Base-by-base conservation (phyloP, 2,797 vertebrate genomes). In the Xiphophorus birchmanni region DNA sequence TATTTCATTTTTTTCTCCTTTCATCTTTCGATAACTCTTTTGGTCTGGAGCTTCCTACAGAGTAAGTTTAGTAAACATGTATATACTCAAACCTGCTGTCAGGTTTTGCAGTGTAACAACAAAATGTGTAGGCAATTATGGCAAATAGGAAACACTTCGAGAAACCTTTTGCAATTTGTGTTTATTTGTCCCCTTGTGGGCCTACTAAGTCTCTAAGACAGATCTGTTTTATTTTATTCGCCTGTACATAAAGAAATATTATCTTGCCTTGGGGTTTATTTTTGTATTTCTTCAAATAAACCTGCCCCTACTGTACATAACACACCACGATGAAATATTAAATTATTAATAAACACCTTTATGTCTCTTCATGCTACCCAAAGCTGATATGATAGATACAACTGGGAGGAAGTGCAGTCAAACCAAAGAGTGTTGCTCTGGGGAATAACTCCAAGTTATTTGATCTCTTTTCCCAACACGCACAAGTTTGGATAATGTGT, bases 271-370 rank as follows among this genome's bases (percentile, higher is more conserved):
- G 15, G 90, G 91, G 82, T 85, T 83, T 82, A 85, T 89, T 87
- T 85, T 89, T 81, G 88, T 82, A 89, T 88, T 89, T 87, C 86
- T 83, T 86, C 90, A 91, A 90, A 93, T 89, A 93, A 92, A 93
- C 84, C 84, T 89, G 77, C 87, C 82, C 87, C 77, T 86, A 88
- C 87, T 91, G 86, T 93, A 92, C 92, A 93, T 90, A 93, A 89
- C 73, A 86, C 88, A 89, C 90, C 85, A 89, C 63, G 37, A 85
- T 84, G 84, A 89, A 89, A 87, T 87, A 77, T 60, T 92, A 89
- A 93, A 94, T 95, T 93, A 95, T 94, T 94, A 88, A 94, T 94
- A 79, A 79, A 80, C 45, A 67, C 75, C 89, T 89, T 90, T 92
- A 88, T 91, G 91, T 91, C 87, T 88, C 82, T 88, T 87, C 82